Evolutionary conservation across 2,113 vertebrate genomes (phyloP).

Genomic region (Gymnarchus niloticus): DNA sequence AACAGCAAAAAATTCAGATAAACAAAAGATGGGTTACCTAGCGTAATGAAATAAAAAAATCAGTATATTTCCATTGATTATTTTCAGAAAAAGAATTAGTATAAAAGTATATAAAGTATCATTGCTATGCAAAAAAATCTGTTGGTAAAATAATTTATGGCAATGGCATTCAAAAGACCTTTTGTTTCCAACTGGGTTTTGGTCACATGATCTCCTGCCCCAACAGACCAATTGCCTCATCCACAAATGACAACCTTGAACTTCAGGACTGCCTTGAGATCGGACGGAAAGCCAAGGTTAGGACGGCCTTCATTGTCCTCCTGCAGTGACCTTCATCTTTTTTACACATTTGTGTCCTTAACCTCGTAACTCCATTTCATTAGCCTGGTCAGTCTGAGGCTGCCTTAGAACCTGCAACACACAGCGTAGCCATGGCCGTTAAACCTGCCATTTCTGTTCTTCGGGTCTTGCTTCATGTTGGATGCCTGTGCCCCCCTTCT

Average conservation of each 20-base stretch:
- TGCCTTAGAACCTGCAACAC: neutral
- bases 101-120: too few relatives aligned
- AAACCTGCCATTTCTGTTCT: neutral
- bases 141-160: neutral
- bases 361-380: neutral
- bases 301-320: neutral
- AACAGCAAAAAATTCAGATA: too few relatives aligned
- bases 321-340: neutral
- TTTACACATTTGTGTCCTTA: too few relatives aligned
- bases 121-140: too few relatives aligned
- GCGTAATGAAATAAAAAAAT: neutral
- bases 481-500: conserved; percentile 33
- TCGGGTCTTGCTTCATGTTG: neutral
- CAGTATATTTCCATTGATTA: neutral
- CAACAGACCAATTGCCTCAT: conserved; percentile 64
- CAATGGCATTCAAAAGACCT: neutral
- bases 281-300: conserved; percentile 74
- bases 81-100: too few relatives aligned
- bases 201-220: neutral
- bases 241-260: conserved; percentile 63
- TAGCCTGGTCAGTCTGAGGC: neutral
- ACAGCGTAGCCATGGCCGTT: neutral
- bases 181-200: neutral
- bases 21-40: too few relatives aligned
- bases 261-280: conserved; percentile 81